Evolutionary conservation across 2,113 vertebrate genomes (phyloP).

Genomic region (Aphelocoma coerulescens): DNA sequence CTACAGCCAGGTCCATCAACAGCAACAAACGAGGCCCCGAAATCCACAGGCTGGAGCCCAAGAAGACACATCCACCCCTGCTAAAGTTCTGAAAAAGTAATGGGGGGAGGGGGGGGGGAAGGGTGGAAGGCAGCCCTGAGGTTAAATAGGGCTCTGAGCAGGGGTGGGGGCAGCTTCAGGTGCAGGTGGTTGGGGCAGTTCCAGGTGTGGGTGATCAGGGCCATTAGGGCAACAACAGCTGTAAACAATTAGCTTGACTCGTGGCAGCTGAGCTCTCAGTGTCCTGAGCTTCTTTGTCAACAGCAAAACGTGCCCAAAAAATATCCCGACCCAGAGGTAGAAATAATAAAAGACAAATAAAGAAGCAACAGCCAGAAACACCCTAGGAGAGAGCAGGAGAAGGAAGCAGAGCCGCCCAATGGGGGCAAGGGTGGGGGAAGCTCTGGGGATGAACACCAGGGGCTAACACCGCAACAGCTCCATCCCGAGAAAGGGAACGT

Average conservation of each 20-base stretch:
- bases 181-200: neutral
- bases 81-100: rapidly evolving
- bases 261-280: neutral
- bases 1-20: neutral
- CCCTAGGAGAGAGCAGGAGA: neutral
- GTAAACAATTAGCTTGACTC: neutral
- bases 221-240: neutral
- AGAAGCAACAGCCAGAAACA: neutral
- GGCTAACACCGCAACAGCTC: neutral
- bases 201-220: neutral
- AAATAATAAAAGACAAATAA: neutral
- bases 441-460: neutral
- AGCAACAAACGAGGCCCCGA: rapidly evolving
- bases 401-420: rapidly evolving
- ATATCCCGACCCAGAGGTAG: rapidly evolving
- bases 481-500: neutral
- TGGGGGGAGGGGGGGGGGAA: rapidly evolving
- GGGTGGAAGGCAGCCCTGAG: rapidly evolving
- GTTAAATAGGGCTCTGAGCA: neutral
- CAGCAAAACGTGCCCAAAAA: neutral
- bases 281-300: neutral
- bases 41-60: neutral
- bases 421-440: neutral
- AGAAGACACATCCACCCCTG: rapidly evolving
- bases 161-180: neutral